Conservation (phyloP, 2,888 invertebrate genomes). For the Tipula confusa region DNA sequence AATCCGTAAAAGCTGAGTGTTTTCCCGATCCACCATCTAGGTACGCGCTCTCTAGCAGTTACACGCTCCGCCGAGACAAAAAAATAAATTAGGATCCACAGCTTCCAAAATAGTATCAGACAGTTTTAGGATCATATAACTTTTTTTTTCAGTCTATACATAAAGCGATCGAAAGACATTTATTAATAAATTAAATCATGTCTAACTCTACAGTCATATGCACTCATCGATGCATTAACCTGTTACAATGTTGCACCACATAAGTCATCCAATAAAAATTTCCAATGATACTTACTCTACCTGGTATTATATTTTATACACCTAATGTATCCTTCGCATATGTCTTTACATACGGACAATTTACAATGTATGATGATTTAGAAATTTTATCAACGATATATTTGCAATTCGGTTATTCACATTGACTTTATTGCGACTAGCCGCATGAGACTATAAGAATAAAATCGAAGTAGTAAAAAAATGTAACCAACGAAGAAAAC, state of each 20-base stretch:
- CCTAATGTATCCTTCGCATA: background rate
- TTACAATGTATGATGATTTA: background rate
- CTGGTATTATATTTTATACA: background rate
- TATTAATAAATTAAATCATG: background rate
- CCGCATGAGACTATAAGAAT: no score
- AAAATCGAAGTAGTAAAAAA: no score
- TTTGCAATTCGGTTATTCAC: constrained; percentile 20
- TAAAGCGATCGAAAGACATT: no score
- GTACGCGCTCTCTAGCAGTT: no score
- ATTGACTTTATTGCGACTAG: background rate
- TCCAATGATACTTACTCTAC: background rate
- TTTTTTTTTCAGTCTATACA: no score
- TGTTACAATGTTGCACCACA: background rate
- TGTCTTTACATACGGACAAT: background rate
- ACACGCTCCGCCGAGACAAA: no score
- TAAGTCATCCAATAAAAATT: background rate
- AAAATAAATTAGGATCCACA: no score
- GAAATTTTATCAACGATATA: background rate
- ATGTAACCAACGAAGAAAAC: no score
- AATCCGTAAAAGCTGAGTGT: no score
- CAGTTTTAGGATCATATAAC: no score
- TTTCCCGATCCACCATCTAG: no score
- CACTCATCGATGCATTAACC: background rate
- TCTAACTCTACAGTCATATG: background rate
- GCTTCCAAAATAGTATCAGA: no score